Evolutionary conservation across 2,797 vertebrate species (phyloP), one percentile per base, ranked within the genome.

Genomic region (Spinus pinus): DNA sequence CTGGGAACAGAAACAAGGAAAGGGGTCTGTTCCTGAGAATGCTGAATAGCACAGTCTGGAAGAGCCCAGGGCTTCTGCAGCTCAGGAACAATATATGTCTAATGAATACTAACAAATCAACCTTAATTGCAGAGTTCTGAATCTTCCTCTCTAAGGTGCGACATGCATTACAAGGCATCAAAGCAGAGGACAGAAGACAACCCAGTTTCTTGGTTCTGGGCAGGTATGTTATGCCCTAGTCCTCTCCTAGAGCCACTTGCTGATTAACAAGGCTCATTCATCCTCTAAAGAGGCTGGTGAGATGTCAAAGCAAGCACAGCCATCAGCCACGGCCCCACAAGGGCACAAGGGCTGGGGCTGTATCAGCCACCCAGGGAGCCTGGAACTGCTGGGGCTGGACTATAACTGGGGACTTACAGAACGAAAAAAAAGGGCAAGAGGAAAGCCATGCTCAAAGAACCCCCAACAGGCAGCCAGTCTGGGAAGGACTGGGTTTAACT

Each of bases 261-360:
- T 91, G 27, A 3, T 33, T 71, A 72, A 62, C 18, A 58, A 50
- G 50, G 8, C n/a, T 88, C 31, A 33, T 23, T 31, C 7, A 1
- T 39, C 58, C 83, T 61, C 80, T 58, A 23, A 57, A 47, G 35
- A 75, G 58, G 12, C 27, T 78, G 75, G 10, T 53, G 54, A 74
- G 58, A 42, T 33, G 20, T 50, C 46, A 50, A 58, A 87, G 7
- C 27, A 70, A 54, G 64, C 28, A 39, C 58, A 93, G n/a, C 7
- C 37, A 41, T 35, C 39, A 65, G 23, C 49, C 78, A 20, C 0
- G 0, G 28, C 64, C 60, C 21, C 56, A 35, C 2, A 6, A 17
- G 9, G 57, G 4, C 37, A 20, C 35, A 28, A 12, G 41, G 39
- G 8, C 14, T 62, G 20, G 27, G 56, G 24, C 10, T 85, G 37